Base-by-base conservation (phyloP, 2,113 vertebrate genomes). In the Opisthocomus hoazin region DNA sequence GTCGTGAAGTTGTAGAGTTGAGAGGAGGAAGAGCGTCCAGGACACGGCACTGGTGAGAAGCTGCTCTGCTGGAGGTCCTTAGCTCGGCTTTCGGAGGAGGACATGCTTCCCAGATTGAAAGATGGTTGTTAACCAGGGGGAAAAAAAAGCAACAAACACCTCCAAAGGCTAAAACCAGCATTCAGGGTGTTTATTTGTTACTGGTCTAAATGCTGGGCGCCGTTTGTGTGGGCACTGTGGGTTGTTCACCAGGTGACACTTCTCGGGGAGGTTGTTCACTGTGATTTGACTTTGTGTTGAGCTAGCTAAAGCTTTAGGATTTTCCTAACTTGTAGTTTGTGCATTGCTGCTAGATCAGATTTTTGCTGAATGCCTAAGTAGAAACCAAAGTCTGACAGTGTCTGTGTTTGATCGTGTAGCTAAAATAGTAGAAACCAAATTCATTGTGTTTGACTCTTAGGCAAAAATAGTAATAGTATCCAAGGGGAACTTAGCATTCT, bases 321-420 rank as follows among this genome's bases (percentile, higher is more conserved):
- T 92, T 84, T 85, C 29, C n/a, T 63, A 29, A 17, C 19, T 54
- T 2, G 0, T 16, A 18, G 68, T 75, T 82, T 18, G 13, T n/a
- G 6, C 5, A 4, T 12, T 0, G 1, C 14, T 51, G 24, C 26
- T 39, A 36, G n/a, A 46, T 37, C 5, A 29, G 26, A 18, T 54
- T 71, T 85, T 60, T 75, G 46, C 41, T 41, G 17, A 45, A 37
- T 53, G 29, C 22, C 4, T 46, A 9, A n/a, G 20, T 13, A 19
- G 45, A 65, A 93, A 53, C 36, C 41, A 18, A 39, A 84, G 18
- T 37, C 36, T 7, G 10, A n/a, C n/a, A n/a, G n/a, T 36, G 7
- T n/a, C 22, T 45, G 30, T 30, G 13, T 37, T 54, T 89, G 79
- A 36, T 63, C 37, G 10, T 46, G 20, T 64, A 46, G 39, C 46